A percentile compares a stretch with the other conserved stretches of the same genome.
Evolutionary conservation across 2,113 vertebrate genomes (phyloP).

Genomic region (Hypanus sabinus): DNA sequence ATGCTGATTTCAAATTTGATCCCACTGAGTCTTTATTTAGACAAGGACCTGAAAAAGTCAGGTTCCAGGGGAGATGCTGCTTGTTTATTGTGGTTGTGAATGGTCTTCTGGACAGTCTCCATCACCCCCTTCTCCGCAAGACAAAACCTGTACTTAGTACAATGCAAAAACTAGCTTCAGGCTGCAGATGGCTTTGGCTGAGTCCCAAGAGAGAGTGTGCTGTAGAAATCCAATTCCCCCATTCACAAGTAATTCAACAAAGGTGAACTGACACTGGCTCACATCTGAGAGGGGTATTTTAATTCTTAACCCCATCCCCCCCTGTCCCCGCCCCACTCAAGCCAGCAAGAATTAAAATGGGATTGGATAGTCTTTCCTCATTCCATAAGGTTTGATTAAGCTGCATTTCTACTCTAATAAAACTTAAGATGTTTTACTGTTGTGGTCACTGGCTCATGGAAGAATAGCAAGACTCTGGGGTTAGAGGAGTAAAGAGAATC

Average conservation of each 20-base stretch:
- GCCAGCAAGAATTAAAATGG: not conserved
- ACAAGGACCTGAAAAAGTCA: not conserved
- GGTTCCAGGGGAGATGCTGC: not conserved
- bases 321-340: too few species aligned
- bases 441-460: too few species aligned
- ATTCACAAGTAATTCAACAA: not conserved
- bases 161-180: not conserved
- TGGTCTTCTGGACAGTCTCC: not conserved
- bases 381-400: too few species aligned
- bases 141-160: not conserved
- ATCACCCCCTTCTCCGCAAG: constrained; percentile 2
- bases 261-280: not conserved
- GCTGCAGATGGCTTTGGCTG: too few species aligned
- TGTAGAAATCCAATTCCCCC: not conserved
- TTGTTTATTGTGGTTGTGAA: not conserved
- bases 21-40: not conserved
- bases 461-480: too few species aligned
- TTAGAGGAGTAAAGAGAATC: not conserved
- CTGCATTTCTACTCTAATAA: not conserved
- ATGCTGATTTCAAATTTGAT: not conserved
- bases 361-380: not conserved
- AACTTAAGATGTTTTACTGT: not conserved
- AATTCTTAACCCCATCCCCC: not conserved
- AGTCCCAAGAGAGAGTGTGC: not conserved
- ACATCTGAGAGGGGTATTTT: not conserved